Evolutionary conservation across 2,113 vertebrate genomes (phyloP).

Genomic region (Pedetes capensis): DNA sequence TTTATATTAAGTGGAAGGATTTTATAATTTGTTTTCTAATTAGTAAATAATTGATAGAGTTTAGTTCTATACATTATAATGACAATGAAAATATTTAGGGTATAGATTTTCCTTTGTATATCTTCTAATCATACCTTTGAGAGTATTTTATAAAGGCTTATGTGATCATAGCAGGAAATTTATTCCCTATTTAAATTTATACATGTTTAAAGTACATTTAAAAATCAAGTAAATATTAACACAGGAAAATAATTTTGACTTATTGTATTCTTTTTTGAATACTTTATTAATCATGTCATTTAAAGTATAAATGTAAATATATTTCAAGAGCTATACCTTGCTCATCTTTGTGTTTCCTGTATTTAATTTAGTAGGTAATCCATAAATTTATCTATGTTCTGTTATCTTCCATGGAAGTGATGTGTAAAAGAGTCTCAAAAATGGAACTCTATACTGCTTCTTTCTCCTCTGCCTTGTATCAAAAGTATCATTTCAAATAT

Average conservation of each 20-base stretch:
- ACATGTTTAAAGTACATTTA: background rate
- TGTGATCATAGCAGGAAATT: background rate
- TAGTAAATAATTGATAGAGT: constrained; percentile 46
- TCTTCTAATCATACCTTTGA: background rate
- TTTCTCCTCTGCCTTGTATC: background rate
- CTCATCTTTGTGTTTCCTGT: background rate
- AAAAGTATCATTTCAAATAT: background rate
- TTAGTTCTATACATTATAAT: background rate
- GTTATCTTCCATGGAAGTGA: background rate
- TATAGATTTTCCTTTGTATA: background rate
- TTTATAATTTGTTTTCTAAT: constrained; percentile 64
- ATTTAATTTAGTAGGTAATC: background rate
- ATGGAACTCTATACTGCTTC: background rate
- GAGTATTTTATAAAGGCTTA: constrained; percentile 9
- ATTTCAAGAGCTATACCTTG: background rate
- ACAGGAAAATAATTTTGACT: background rate
- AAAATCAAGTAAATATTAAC: constrained; percentile 31
- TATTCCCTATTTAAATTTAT: background rate
- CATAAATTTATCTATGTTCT: background rate
- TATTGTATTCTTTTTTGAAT: background rate
- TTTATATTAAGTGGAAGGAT: constrained; percentile 21
- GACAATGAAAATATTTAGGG: background rate
- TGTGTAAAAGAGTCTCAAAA: background rate
- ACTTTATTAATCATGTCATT: background rate
- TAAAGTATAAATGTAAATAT: background rate